A percentile compares a stretch with the other conserved stretches of the same genome.
These are phyloP conservation scores for Mobula birostris DNA, from an alignment of 2,113 vertebrate genomes.

Conservation along the genomic window DNA sequence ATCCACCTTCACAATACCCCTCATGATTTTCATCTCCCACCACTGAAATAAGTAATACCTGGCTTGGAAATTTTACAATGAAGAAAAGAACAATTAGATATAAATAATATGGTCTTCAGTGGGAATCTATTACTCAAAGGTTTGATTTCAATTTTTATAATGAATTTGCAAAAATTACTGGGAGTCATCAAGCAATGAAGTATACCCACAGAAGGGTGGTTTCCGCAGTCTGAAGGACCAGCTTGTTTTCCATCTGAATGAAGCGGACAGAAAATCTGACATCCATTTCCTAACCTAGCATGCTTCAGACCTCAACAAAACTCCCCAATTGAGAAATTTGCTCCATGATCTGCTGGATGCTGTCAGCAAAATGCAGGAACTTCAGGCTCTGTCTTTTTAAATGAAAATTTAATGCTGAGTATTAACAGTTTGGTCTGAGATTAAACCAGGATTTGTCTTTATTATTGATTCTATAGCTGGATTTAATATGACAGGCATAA, in stretches of 20 bases:
- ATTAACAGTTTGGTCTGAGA: neutral
- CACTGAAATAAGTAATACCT: too few relatives aligned
- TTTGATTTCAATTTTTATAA: neutral
- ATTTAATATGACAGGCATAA: neutral
- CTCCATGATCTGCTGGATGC: neutral
- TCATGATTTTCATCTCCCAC: too few relatives aligned
- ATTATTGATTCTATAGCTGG: neutral
- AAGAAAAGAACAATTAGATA: neutral
- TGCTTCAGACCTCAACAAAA: neutral
- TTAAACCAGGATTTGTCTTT: neutral
- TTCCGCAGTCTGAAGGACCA: neutral
- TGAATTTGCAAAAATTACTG: neutral
- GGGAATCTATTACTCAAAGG: neutral
- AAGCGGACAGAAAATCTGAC: neutral
- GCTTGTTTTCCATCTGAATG: neutral
- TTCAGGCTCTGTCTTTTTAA: neutral
- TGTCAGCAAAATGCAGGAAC: neutral
- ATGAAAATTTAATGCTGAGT: neutral
- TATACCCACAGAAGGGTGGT: neutral
- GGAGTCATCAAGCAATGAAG: neutral
- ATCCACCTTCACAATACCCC: too few relatives aligned
- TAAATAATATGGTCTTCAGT: neutral
- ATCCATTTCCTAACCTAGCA: neutral
- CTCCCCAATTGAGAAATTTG: neutral
- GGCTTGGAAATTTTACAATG: neutral